Conservation (phyloP, 2,797 vertebrate genomes). For the Eulemur rubriventer region DNA sequence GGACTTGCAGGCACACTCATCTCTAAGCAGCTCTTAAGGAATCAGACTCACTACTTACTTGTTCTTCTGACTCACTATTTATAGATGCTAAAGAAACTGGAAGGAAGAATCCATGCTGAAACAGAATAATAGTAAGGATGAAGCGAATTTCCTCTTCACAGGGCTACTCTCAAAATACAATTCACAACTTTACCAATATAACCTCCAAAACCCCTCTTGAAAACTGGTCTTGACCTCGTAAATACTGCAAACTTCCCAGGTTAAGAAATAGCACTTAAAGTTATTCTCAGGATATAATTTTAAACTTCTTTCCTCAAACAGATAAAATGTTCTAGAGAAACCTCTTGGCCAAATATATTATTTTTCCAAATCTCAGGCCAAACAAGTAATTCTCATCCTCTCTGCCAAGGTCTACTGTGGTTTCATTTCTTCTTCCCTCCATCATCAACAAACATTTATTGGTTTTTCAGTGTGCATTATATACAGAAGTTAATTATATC, state of each 20-base stretch:
- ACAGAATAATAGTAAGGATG: neutral
- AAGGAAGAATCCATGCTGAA: neutral
- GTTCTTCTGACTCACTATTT: neutral
- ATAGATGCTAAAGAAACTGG: neutral
- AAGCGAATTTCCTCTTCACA: neutral
- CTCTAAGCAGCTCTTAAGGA: neutral
- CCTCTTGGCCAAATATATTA: neutral
- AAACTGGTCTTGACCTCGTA: neutral
- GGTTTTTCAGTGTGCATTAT: neutral
- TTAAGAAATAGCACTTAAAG: slow-evolving; percentile 1
- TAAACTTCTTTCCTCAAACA: slow-evolving; percentile 24
- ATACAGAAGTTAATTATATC: neutral
- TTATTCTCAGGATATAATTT: slow-evolving; percentile 12
- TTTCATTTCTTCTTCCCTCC: slow-evolving; percentile 11
- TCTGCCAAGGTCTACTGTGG: neutral
- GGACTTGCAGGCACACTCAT: neutral
- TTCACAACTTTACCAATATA: neutral
- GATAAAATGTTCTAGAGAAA: slow-evolving; percentile 27
- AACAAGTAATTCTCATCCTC: slow-evolving; percentile 23
- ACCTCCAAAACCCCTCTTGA: neutral
- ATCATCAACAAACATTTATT: neutral
- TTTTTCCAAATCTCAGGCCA: slow-evolving; percentile 33
- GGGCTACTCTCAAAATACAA: neutral
- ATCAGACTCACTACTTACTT: neutral
- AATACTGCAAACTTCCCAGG: neutral